Conservation (phyloP, 2,113 vertebrate genomes). For the Solea senegalensis region DNA sequence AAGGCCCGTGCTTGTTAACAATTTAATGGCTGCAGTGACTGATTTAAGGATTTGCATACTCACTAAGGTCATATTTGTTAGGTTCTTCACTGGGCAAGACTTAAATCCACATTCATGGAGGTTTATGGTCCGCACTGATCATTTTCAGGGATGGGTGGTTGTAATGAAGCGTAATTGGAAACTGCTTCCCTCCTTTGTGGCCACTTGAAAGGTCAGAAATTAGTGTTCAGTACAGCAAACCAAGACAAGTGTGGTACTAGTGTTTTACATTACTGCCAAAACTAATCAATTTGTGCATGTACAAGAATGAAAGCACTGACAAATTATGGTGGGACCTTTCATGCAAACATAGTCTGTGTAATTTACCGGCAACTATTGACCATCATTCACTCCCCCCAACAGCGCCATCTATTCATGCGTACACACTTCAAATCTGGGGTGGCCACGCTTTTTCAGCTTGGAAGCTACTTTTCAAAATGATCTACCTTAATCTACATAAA, state of each 20-base stretch:
- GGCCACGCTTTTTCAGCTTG: too few species aligned
- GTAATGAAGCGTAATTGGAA: constrained; percentile 72
- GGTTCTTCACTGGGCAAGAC: constrained; percentile 58
- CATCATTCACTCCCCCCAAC: too few species aligned
- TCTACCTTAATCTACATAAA: too few species aligned
- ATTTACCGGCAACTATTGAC: too few species aligned
- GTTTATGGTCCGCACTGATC: constrained; percentile 70
- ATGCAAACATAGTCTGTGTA: too few species aligned
- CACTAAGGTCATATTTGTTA: constrained; percentile 75
- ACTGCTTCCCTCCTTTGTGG: constrained; percentile 62
- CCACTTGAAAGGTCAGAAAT: constrained; percentile 60
- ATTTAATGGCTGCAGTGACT: constrained; percentile 70
- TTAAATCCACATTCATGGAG: constrained; percentile 60
- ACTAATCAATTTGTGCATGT: constrained; percentile 25
- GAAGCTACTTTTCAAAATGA: too few species aligned
- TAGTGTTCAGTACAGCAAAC: constrained; percentile 46
- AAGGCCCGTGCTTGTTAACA: constrained; percentile 73
- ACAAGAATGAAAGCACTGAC: background rate
- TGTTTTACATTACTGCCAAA: constrained; percentile 30
- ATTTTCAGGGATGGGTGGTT: constrained; percentile 70
- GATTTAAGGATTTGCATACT: constrained; percentile 73
- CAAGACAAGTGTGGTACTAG: constrained; percentile 35
- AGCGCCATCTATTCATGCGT: too few species aligned
- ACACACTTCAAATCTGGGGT: too few species aligned
- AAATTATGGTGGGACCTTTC: background rate